These are phyloP conservation scores for Palloptera scutellata DNA, from an alignment of 2,888 invertebrate species.

Conservation along the genomic window DNA sequence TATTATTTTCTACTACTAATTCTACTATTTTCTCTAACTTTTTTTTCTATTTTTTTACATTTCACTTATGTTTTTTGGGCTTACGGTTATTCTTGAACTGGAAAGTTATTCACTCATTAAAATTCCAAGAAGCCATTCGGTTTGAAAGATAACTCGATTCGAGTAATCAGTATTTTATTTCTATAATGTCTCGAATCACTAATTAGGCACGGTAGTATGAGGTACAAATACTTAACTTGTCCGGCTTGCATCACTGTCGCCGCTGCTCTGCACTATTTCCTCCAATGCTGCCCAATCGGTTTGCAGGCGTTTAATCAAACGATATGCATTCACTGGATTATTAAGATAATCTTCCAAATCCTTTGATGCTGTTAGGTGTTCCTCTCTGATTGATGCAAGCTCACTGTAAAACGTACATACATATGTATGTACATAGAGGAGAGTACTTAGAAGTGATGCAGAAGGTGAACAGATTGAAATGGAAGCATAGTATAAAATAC, in stretches of 20 bases:
- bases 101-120: too few relatives aligned
- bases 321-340: constrained; percentile 94
- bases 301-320: constrained; percentile 91
- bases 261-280: constrained; percentile 69
- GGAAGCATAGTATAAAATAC: neutral
- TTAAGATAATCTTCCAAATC: constrained; percentile 83
- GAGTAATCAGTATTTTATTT: too few relatives aligned
- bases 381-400: constrained; percentile 73
- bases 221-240: constrained; percentile 50
- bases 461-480: neutral
- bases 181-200: too few relatives aligned
- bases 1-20: too few relatives aligned
- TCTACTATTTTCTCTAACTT: too few relatives aligned
- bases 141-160: too few relatives aligned
- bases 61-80: too few relatives aligned
- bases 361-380: constrained; percentile 77
- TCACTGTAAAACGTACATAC: constrained; percentile 46
- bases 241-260: constrained; percentile 67
- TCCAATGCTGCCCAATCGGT: constrained; percentile 88
- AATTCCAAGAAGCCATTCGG: too few relatives aligned
- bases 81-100: too few relatives aligned
- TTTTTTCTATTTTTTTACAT: too few relatives aligned
- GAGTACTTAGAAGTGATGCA: neutral
- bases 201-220: neutral
- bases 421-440: neutral